Base-by-base conservation (phyloP, 1,140 invertebrate species). In the Drosophila bipectinata region DNA sequence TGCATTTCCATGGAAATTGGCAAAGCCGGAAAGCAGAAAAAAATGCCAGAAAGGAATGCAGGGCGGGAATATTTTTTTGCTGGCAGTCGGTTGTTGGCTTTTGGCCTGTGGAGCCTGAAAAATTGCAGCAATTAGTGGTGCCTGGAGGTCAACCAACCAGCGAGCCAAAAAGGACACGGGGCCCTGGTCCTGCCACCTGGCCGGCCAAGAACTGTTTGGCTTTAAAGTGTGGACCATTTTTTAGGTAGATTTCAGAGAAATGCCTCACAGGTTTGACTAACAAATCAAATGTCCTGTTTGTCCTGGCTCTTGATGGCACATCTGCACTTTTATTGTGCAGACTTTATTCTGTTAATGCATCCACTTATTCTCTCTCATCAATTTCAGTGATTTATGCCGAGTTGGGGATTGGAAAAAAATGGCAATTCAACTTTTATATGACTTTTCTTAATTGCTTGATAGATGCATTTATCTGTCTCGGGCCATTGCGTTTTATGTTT, bases 61-160 rank as follows among this genome's bases (percentile, higher is more conserved):
- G 45, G 45, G 28, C 37, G n/a, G 47, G 34, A 61, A 41, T 21
- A 55, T 39, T 28, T 55, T 47, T 45, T 37, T 55, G 18, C 21
- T 9, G 34, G 32, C 59, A 52, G 18, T 18, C 55, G 51, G 53
- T 44, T 14, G 39, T 21, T 41, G 39, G 62, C 55, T 57, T 56
- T 30, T 30, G 32, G 32, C 32, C 32, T 56, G 49, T 69, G 51
- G 51, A 76, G 73, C 72, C 67, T 76, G 72, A 76, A 76, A 76
- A 76, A 76, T 76, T 76, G 72, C 63, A 61, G 73, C 73, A 76
- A 76, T 76, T 76, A 76, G 72, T 76, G 73, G 63, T 54, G 72
- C 72, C 62, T 76, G 62, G 72, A 76, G 72, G 72, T 76, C 72
- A 76, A 76, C 72, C 71, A 64, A 74, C 71, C 53, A 74, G 52